Percentiles rank a stretch among this genome's conserved stretches.
These are phyloP conservation scores for Acrocera orbiculus DNA, from an alignment of 2,888 invertebrate species.

Conservation along the genomic window DNA sequence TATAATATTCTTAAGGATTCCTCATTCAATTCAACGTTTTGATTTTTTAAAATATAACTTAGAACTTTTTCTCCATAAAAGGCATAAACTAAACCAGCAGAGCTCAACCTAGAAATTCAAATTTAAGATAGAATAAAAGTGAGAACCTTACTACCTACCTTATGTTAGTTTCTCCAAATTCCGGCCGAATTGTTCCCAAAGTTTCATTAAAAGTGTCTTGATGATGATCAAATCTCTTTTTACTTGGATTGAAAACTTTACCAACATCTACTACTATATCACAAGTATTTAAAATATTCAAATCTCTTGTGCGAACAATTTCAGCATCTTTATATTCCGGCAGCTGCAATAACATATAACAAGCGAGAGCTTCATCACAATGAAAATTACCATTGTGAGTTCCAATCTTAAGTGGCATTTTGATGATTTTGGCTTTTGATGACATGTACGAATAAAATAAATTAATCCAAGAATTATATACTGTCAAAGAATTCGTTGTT, in stretches of 20 bases:
- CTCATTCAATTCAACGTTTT: slow-evolving; percentile 32
- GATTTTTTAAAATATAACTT: slow-evolving; percentile 34
- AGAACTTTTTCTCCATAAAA: slow-evolving; percentile 76
- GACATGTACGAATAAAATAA: too few species aligned
- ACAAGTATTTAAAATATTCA: slow-evolving; percentile 50
- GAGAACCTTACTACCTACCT: slow-evolving; percentile 25
- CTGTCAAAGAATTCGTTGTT: too few species aligned
- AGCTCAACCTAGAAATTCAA: slow-evolving; percentile 55
- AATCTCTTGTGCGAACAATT: slow-evolving; percentile 52
- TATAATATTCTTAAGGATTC: slow-evolving; percentile 40
- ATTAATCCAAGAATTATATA: too few species aligned
- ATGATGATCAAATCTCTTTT: slow-evolving; percentile 82
- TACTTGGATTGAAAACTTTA: slow-evolving; percentile 57
- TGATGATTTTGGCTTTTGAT: too few species aligned
- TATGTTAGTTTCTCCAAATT: slow-evolving; percentile 41
- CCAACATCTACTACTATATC: slow-evolving; percentile 95
- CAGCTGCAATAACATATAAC: slow-evolving; percentile 69
- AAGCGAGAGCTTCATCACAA: slow-evolving; percentile 90
- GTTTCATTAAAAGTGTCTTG: slow-evolving; percentile 60
- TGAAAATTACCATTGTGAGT: slow-evolving; percentile 63
- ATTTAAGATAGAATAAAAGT: too few species aligned
- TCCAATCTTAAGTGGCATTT: slow-evolving; percentile 17
- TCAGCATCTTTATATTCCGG: slow-evolving; percentile 64
- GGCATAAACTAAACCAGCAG: slow-evolving; percentile 82
- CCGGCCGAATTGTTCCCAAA: slow-evolving; percentile 44